Conservation (phyloP, 1,140 invertebrate genomes). For the Parasteatoda tepidariorum region DNA sequence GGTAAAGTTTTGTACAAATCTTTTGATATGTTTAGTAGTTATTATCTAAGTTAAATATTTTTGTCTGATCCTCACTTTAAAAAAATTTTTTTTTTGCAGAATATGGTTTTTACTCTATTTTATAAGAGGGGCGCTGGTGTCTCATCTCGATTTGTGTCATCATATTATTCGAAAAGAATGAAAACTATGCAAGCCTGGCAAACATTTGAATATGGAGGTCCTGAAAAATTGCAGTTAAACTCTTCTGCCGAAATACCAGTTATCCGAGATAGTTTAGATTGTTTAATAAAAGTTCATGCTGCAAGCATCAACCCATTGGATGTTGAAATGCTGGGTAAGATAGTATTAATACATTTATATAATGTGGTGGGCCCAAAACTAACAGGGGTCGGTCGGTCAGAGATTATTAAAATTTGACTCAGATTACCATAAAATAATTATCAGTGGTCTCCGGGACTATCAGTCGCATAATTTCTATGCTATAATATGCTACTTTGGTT, state of each 20-base stretch:
- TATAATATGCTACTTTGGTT: too few relatives aligned
- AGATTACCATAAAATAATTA: too few relatives aligned
- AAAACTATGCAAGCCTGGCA: constrained; percentile 57
- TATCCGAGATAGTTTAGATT: constrained; percentile 71
- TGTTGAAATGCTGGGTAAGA: constrained; percentile 79
- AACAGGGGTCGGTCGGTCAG: too few relatives aligned
- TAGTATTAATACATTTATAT: not conserved
- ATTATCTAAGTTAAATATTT: too few relatives aligned
- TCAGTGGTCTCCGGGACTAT: too few relatives aligned
- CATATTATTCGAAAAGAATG: not conserved
- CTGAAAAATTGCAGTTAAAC: constrained; percentile 42
- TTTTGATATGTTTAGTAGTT: too few relatives aligned
- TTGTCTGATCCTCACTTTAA: too few relatives aligned
- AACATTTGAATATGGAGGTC: constrained; percentile 36
- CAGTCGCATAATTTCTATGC: too few relatives aligned
- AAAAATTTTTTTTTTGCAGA: not conserved
- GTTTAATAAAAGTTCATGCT: constrained; percentile 83
- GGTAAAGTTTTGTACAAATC: too few relatives aligned
- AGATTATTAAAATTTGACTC: too few relatives aligned
- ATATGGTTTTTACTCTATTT: too few relatives aligned
- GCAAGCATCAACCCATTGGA: constrained; percentile 94
- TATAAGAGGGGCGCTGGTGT: not conserved
- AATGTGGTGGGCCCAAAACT: too few relatives aligned
- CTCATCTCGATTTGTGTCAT: constrained; percentile 11
- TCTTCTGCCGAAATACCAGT: not conserved